These are phyloP conservation scores for Gephyroberyx darwinii DNA, from an alignment of 2,797 vertebrate genomes.

Conservation along the genomic window DNA sequence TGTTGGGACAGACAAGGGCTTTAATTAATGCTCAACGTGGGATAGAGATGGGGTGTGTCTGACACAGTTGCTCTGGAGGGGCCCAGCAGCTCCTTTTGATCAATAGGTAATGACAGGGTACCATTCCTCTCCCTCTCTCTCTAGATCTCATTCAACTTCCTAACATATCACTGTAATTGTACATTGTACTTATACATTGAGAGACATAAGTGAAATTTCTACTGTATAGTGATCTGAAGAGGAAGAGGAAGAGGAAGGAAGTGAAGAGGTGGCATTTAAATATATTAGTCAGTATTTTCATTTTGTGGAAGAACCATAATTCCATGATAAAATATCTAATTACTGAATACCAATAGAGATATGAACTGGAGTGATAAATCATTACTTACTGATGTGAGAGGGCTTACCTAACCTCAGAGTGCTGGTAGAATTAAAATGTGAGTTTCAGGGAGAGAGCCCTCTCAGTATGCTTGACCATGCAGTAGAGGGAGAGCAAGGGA, in stretches of 20 bases:
- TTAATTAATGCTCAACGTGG: slow-evolving; percentile 70
- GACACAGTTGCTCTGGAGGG: slow-evolving; percentile 56
- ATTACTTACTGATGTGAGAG: slow-evolving; percentile 75
- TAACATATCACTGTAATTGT: slow-evolving; percentile 8
- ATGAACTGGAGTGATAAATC: slow-evolving; percentile 72
- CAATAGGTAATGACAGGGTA: slow-evolving; percentile 47
- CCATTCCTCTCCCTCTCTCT: slow-evolving; percentile 20
- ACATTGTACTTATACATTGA: slow-evolving; percentile 5
- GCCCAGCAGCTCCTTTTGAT: slow-evolving; percentile 53
- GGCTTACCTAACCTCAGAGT: slow-evolving; percentile 78
- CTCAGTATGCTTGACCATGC: slow-evolving; percentile 78
- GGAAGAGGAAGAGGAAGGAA: neutral
- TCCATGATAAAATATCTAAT: slow-evolving; percentile 56
- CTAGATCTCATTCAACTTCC: slow-evolving; percentile 21
- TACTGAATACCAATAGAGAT: slow-evolving; percentile 56
- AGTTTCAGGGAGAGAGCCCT: slow-evolving; percentile 65
- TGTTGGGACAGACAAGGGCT: slow-evolving; percentile 63
- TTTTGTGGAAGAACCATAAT: slow-evolving; percentile 35
- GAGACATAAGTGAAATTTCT: neutral
- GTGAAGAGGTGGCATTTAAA: slow-evolving; percentile 22
- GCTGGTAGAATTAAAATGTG: slow-evolving; percentile 76
- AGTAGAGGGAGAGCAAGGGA: slow-evolving; percentile 58
- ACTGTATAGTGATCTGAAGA: slow-evolving; percentile 2
- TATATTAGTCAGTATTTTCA: slow-evolving; percentile 25
- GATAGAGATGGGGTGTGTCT: slow-evolving; percentile 53